A percentile compares a stretch with the other conserved stretches of the same genome.
phyloP scores from a whole-genome alignment of 2,888 invertebrate species.

The Eupithecia vulgata region DNA sequence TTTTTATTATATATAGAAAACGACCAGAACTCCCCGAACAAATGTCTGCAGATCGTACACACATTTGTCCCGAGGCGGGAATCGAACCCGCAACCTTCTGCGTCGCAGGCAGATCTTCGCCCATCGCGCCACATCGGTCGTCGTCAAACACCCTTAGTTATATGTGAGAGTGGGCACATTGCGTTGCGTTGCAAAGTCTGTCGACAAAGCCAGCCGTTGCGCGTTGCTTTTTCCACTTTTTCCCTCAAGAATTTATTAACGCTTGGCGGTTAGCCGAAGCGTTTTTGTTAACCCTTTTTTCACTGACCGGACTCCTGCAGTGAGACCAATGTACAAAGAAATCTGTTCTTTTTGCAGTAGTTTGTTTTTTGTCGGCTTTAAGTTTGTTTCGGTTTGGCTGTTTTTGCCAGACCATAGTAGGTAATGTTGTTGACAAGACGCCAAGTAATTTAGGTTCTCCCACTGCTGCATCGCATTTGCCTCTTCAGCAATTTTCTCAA shows the following conservation, averaged over 20 bases:
- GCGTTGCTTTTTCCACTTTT: slow-evolving; percentile 61
- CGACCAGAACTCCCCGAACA: no score
- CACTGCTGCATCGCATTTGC: background rate
- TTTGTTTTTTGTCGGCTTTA: slow-evolving; percentile 46
- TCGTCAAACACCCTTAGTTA: no score
- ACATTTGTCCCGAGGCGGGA: no score
- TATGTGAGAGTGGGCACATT: slow-evolving; percentile 34
- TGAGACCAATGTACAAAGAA: slow-evolving; percentile 63
- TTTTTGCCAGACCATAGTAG: slow-evolving; percentile 9
- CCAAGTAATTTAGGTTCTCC: background rate
- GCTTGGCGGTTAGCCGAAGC: slow-evolving; percentile 77
- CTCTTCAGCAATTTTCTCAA: background rate
- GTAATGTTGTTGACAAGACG: background rate
- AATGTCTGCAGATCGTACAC: no score
- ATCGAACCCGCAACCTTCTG: no score
- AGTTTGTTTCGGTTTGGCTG: slow-evolving; percentile 21
- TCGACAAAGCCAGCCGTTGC: slow-evolving; percentile 53
- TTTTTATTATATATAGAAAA: no score
- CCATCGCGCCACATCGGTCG: no score
- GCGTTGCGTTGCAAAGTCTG: slow-evolving; percentile 42
- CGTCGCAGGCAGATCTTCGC: no score
- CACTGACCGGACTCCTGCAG: slow-evolving; percentile 64
- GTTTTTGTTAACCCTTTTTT: slow-evolving; percentile 72
- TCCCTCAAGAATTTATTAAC: slow-evolving; percentile 78
- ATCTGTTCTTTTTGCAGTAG: slow-evolving; percentile 51